phyloP scores from a whole-genome alignment of 2,888 invertebrate species.

The Cryptus armator region DNA sequence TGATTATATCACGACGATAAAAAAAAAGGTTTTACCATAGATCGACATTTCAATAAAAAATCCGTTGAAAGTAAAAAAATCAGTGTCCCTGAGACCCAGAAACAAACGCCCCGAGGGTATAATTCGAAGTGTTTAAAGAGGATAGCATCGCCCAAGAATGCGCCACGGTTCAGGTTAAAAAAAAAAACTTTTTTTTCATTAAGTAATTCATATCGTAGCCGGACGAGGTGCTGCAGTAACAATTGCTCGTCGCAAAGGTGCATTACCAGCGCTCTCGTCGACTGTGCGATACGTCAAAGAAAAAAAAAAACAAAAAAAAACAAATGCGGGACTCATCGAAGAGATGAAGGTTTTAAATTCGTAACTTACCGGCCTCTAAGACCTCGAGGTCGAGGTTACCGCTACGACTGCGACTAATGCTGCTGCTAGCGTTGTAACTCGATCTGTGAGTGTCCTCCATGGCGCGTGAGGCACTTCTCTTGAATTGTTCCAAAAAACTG shows the following conservation, averaged over 20 bases:
- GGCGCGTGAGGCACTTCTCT: slow-evolving; percentile 92
- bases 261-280: slow-evolving; percentile 1
- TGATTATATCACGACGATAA: too few species aligned
- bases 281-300: not conserved
- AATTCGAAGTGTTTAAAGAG: not conserved
- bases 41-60: too few species aligned
- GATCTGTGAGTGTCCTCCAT: slow-evolving; percentile 87
- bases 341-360: not conserved
- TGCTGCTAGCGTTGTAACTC: slow-evolving; percentile 80
- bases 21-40: too few species aligned
- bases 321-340: not conserved
- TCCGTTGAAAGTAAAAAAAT: too few species aligned
- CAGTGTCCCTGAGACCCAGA: not conserved
- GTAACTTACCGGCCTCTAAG: slow-evolving; percentile 81
- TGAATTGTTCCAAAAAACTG: slow-evolving; percentile 93
- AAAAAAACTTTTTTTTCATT: not conserved
- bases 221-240: slow-evolving; percentile 14
- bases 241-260: slow-evolving; percentile 1
- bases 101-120: not conserved
- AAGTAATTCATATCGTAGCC: slow-evolving; percentile 2
- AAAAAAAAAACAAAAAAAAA: slow-evolving; percentile 1
- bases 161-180: not conserved
- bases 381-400: slow-evolving; percentile 83
- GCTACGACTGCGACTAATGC: slow-evolving; percentile 82
- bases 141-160: not conserved